A percentile compares a stretch with the other conserved stretches of the same genome.
phyloP scores from a whole-genome alignment of 2,888 invertebrate species.

The Muscina levida region DNA sequence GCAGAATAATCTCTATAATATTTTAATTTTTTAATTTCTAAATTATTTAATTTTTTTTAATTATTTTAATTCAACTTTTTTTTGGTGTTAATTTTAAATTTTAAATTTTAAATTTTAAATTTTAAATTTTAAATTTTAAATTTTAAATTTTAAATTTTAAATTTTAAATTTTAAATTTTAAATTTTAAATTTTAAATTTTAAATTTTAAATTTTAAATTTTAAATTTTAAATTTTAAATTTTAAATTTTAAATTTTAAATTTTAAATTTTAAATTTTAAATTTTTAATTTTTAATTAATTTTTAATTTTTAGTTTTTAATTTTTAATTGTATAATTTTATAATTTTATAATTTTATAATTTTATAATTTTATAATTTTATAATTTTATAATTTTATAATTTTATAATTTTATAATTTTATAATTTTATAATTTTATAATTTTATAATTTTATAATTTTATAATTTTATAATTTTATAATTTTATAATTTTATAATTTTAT shows the following conservation, averaged over 20 bases:
- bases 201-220: slow-evolving; percentile 23
- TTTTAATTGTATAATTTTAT: slow-evolving; percentile 24
- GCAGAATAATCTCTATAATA: too few species aligned
- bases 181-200: background rate
- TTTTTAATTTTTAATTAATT: slow-evolving; percentile 23
- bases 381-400: slow-evolving; percentile 31
- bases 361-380: slow-evolving; percentile 34
- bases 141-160: too few species aligned
- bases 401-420: slow-evolving; percentile 31
- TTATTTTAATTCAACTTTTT: too few species aligned
- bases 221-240: slow-evolving; percentile 31
- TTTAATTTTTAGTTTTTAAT: too few species aligned
- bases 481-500: too few species aligned
- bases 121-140: too few species aligned
- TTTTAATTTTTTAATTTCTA: too few species aligned
- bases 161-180: background rate
- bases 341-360: slow-evolving; percentile 26
- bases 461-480: too few species aligned
- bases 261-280: slow-evolving; percentile 5
- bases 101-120: too few species aligned
- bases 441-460: too few species aligned
- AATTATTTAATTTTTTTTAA: too few species aligned
- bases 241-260: slow-evolving; percentile 24
- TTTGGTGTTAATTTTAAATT: too few species aligned
- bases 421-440: slow-evolving; percentile 8